Evolutionary conservation across 2,888 invertebrate species (phyloP).

Genomic region (Norana najaformis): DNA sequence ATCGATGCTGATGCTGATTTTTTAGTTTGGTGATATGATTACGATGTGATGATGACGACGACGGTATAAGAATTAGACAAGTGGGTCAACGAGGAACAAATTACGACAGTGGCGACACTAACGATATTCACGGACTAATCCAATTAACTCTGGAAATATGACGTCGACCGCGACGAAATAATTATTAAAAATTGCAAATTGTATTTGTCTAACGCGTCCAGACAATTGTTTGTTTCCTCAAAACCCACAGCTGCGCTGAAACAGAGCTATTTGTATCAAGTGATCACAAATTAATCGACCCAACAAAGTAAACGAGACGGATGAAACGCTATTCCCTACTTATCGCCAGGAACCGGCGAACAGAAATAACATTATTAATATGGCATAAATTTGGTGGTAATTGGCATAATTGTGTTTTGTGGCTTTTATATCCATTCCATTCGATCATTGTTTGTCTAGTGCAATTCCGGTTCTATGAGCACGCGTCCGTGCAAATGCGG

Average conservation of each 20-base stretch:
- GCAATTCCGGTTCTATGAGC: not conserved
- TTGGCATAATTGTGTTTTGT: not conserved
- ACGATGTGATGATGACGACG: not conserved
- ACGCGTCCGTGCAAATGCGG: not conserved
- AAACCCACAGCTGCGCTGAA: not conserved
- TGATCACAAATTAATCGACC: not conserved
- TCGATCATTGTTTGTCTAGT: not conserved
- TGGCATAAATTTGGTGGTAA: not conserved
- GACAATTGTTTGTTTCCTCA: not conserved
- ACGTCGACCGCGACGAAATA: no score
- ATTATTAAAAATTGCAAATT: no score
- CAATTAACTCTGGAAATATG: no score
- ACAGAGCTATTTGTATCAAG: no score
- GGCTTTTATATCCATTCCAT: no score
- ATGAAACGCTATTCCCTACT: not conserved
- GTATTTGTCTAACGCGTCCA: not conserved
- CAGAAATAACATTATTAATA: constrained; percentile 13
- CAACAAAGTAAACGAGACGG: not conserved
- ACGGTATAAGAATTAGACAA: no score
- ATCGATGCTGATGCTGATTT: not conserved
- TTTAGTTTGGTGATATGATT: not conserved
- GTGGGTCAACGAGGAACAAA: no score
- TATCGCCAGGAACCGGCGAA: not conserved
- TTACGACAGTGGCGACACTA: no score
- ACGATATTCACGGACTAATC: no score